Conservation (phyloP, 2,113 vertebrate species). For the Salvelinus sp. region DNA sequence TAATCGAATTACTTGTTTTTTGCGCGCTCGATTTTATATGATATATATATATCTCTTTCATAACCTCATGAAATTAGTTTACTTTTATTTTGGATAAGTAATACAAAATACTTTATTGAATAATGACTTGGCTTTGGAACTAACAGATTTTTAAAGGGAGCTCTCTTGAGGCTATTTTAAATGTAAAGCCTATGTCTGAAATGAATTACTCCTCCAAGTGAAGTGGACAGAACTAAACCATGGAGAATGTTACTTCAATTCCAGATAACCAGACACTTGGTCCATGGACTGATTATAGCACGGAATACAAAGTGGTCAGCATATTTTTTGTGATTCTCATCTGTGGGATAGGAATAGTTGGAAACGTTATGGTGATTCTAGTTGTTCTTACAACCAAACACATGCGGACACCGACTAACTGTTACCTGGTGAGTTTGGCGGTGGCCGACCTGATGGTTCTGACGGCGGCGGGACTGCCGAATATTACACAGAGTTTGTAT, state of each 20-base stretch:
- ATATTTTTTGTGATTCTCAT: conserved; percentile 85
- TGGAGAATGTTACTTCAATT: conserved; percentile 62
- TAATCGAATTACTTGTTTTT: too few species aligned
- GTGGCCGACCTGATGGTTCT: conserved; percentile 93
- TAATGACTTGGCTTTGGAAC: background rate
- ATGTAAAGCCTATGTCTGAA: conserved; percentile 5
- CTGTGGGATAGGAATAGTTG: conserved; percentile 90
- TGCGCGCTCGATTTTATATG: too few species aligned
- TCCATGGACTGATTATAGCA: conserved; percentile 74
- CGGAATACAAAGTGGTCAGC: conserved; percentile 87
- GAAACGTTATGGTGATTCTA: conserved; percentile 94
- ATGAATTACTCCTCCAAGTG: background rate
- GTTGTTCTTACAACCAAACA: conserved; percentile 96
- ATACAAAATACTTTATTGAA: background rate
- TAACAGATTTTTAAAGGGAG: background rate
- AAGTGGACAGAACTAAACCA: conserved; percentile 45
- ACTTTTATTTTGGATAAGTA: background rate
- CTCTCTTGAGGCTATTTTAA: background rate
- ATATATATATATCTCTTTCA: background rate
- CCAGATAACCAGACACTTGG: conserved; percentile 78
- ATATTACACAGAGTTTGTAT: conserved; percentile 90
- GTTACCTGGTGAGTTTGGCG: conserved; percentile 95
- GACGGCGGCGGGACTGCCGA: conserved; percentile 92
- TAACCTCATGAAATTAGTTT: background rate
- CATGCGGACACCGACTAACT: conserved; percentile 98